Evolutionary conservation across 2,888 invertebrate species (phyloP).

Genomic region (Melanostoma mellinum): DNA sequence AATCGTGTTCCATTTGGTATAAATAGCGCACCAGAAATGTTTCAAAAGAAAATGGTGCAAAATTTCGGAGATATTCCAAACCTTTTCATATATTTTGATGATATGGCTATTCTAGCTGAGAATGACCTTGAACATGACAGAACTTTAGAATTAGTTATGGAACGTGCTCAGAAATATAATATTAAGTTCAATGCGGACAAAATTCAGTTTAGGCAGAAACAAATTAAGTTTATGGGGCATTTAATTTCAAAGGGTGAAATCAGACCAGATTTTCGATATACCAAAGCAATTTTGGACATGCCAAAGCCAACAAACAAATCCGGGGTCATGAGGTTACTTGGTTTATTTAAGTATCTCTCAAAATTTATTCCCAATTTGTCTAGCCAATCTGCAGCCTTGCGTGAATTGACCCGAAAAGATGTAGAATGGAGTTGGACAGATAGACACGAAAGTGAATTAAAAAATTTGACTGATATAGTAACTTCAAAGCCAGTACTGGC

Average conservation of each 20-base stretch:
- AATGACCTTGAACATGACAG: conserved; percentile 66
- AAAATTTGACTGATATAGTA: conserved; percentile 23
- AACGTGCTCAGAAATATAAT: conserved; percentile 48
- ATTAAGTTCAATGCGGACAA: conserved; percentile 75
- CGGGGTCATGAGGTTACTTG: conserved; percentile 56
- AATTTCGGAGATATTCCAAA: conserved; percentile 76
- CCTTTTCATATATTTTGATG: conserved; percentile 77
- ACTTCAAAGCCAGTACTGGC: conserved; percentile 38
- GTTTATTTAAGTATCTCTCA: conserved; percentile 68
- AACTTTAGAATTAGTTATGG: conserved; percentile 46
- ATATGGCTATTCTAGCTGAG: conserved; percentile 74
- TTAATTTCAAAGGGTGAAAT: conserved; percentile 68
- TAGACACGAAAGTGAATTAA: conserved; percentile 19
- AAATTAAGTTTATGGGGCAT: conserved; percentile 75
- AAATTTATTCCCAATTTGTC: conserved; percentile 72
- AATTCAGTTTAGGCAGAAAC: conserved; percentile 71
- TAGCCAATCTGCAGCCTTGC: conserved; percentile 35
- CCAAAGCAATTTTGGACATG: conserved; percentile 61
- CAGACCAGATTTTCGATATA: conserved; percentile 42
- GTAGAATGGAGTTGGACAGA: conserved; percentile 52
- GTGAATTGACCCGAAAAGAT: conserved; percentile 53
- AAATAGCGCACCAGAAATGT: conserved; percentile 75
- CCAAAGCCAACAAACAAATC: conserved; percentile 39
- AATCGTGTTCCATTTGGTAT: conserved; percentile 76
- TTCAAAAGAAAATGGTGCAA: conserved; percentile 74